Conservation (phyloP, 2,888 invertebrate species). For the Drosophila atroscutellata region DNA sequence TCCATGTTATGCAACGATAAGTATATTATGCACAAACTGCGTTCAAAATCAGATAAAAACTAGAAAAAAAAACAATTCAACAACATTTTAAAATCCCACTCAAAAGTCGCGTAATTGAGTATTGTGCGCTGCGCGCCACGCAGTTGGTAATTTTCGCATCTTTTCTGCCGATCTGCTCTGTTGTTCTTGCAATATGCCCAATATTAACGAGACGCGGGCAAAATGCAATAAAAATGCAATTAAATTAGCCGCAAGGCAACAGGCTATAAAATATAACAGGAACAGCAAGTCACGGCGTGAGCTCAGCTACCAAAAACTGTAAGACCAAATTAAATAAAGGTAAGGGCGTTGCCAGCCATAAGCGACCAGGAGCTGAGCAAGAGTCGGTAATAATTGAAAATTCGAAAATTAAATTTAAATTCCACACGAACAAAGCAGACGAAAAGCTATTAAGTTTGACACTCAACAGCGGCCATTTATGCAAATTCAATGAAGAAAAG, state of each 20-base stretch:
- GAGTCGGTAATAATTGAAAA: constrained; percentile 72
- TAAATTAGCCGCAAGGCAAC: constrained; percentile 77
- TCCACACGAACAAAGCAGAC: constrained; percentile 35
- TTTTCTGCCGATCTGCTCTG: constrained; percentile 30
- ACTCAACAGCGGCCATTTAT: constrained; percentile 53
- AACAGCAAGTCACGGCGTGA: constrained; percentile 7
- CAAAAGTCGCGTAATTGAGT: constrained; percentile 64
- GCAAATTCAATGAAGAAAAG: constrained; percentile 66
- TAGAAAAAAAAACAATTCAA: not conserved
- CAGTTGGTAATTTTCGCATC: constrained; percentile 27
- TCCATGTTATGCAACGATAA: constrained; percentile 7
- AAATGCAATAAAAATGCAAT: constrained; percentile 79
- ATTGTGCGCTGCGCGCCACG: constrained; percentile 17
- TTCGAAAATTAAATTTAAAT: constrained; percentile 70
- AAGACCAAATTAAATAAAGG: constrained; percentile 65
- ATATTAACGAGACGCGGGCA: constrained; percentile 35
- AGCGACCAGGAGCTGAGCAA: constrained; percentile 2
- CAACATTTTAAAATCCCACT: constrained; percentile 19
- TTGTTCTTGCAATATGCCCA: constrained; percentile 37
- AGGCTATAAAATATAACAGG: constrained; percentile 33
- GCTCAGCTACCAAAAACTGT: constrained; percentile 42
- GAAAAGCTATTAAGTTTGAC: constrained; percentile 27
- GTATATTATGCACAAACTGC: constrained; percentile 8
- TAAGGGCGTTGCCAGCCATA: constrained; percentile 6
- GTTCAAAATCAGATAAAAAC: constrained; percentile 18